phyloP scores from a whole-genome alignment of 2,797 vertebrate genomes.

The Sternotherus odoratus region DNA sequence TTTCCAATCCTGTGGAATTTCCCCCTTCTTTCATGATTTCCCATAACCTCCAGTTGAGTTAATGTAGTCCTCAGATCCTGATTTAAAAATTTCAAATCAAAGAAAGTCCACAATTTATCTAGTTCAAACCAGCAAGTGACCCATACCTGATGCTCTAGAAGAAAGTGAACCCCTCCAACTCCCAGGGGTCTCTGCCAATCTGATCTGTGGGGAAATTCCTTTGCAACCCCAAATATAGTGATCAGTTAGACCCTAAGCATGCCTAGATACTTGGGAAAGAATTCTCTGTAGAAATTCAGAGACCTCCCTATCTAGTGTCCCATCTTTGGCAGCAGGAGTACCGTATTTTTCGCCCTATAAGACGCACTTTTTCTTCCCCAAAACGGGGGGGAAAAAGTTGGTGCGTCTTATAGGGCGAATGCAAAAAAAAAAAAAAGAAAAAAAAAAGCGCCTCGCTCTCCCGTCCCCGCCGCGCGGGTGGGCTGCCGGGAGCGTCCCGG shows the following conservation, averaged over 20 bases:
- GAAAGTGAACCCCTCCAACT: neutral
- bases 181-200: neutral
- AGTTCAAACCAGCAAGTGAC: neutral
- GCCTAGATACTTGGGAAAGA: neutral
- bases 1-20: too few relatives aligned
- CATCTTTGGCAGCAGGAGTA: neutral
- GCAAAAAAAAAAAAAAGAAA: too few relatives aligned
- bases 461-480: too few relatives aligned
- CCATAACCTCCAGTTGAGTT: neutral
- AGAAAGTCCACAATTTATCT: neutral
- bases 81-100: neutral
- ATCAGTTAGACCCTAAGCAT: neutral
- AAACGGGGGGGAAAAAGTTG: too few relatives aligned
- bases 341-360: too few relatives aligned
- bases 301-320: neutral
- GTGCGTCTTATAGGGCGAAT: too few relatives aligned
- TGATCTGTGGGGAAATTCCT: neutral
- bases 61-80: neutral
- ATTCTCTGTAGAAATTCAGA: neutral
- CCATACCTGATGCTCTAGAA: neutral
- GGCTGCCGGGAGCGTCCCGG: too few relatives aligned
- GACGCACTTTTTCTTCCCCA: too few relatives aligned
- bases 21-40: neutral
- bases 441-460: too few relatives aligned
- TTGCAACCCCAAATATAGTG: neutral